Percentiles rank a stretch among this genome's conserved stretches.
These are phyloP conservation scores for Orchesellides sinensis DNA, from an alignment of 2,888 invertebrate species.

Conservation along the genomic window DNA sequence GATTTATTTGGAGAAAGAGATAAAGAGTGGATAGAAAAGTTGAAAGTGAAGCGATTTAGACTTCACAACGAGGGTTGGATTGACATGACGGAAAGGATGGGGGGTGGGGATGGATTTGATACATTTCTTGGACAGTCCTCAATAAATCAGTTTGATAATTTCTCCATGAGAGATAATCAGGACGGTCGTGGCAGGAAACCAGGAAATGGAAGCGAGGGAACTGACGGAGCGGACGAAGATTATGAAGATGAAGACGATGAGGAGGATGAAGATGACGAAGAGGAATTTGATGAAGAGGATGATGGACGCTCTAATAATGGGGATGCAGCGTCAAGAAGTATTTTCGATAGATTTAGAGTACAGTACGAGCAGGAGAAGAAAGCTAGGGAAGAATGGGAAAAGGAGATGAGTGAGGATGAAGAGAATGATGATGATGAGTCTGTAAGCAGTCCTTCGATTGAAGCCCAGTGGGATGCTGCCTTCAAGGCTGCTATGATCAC, in stretches of 20 bases:
- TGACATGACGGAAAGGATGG: slow-evolving; percentile 90
- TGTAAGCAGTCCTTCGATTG: slow-evolving; percentile 56
- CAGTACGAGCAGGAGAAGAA: slow-evolving; percentile 73
- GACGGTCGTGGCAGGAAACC: not conserved
- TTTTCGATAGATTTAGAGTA: slow-evolving; percentile 73
- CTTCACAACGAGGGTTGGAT: slow-evolving; percentile 99
- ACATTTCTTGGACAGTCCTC: slow-evolving; percentile 52
- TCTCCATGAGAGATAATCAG: slow-evolving; percentile 11
- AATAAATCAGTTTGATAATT: slow-evolving; percentile 10
- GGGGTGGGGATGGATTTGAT: slow-evolving; percentile 36
- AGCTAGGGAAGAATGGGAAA: slow-evolving; percentile 72
- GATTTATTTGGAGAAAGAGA: slow-evolving; percentile 94
- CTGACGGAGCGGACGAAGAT: slow-evolving; percentile 35
- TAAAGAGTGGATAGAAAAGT: slow-evolving; percentile 94
- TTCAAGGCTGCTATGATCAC: slow-evolving; percentile 38
- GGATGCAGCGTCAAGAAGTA: slow-evolving; percentile 58
- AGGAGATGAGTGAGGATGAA: slow-evolving; percentile 68
- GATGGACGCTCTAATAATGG: slow-evolving; percentile 52
- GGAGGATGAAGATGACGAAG: slow-evolving; percentile 50
- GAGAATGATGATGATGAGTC: slow-evolving; percentile 68
- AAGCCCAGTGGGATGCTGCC: slow-evolving; percentile 59
- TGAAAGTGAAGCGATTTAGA: slow-evolving; percentile 96
- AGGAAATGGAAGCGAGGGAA: no score
- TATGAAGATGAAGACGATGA: slow-evolving; percentile 37
- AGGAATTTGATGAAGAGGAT: slow-evolving; percentile 54